Evolutionary conservation across 2,888 invertebrate genomes (phyloP).

Genomic region (Eupelmus urozonus): DNA sequence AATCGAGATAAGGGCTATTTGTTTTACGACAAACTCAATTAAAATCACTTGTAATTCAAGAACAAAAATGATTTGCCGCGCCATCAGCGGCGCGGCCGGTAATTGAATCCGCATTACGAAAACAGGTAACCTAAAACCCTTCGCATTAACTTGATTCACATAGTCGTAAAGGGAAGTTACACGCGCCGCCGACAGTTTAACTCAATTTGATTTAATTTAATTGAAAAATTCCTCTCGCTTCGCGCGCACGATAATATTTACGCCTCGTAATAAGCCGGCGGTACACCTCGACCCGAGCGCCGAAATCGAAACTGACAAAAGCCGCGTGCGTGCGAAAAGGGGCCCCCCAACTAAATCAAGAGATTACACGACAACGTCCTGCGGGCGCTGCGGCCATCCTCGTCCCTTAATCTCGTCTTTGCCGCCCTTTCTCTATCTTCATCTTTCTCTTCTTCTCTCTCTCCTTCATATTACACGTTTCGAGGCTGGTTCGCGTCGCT

Average conservation of each 20-base stretch:
- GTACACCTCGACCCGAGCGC: slow-evolving; percentile 22
- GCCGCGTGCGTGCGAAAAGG: not conserved
- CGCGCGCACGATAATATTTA: slow-evolving; percentile 33
- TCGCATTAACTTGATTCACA: too few species aligned
- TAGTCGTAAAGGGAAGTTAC: too few species aligned
- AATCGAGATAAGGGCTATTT: too few species aligned
- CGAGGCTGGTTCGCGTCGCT: not conserved
- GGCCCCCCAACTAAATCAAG: slow-evolving; percentile 39
- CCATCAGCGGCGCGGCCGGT: not conserved
- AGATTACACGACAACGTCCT: slow-evolving; percentile 54
- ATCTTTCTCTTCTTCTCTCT: too few species aligned
- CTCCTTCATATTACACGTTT: slow-evolving; percentile 33
- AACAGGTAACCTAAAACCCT: too few species aligned
- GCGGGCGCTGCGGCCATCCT: slow-evolving; percentile 11
- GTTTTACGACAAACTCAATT: too few species aligned
- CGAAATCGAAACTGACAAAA: slow-evolving; percentile 53
- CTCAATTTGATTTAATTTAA: slow-evolving; percentile 46
- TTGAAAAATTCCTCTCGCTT: slow-evolving; percentile 47
- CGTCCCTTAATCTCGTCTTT: slow-evolving; percentile 7
- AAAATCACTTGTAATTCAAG: not conserved
- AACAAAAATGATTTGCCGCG: not conserved
- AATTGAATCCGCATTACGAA: too few species aligned
- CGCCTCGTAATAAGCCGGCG: slow-evolving; percentile 28
- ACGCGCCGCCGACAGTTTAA: not conserved
- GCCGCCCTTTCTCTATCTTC: slow-evolving; percentile 43